These are phyloP conservation scores for Sciurus carolinensis DNA, from an alignment of 2,797 vertebrate species.

Conservation along the genomic window DNA sequence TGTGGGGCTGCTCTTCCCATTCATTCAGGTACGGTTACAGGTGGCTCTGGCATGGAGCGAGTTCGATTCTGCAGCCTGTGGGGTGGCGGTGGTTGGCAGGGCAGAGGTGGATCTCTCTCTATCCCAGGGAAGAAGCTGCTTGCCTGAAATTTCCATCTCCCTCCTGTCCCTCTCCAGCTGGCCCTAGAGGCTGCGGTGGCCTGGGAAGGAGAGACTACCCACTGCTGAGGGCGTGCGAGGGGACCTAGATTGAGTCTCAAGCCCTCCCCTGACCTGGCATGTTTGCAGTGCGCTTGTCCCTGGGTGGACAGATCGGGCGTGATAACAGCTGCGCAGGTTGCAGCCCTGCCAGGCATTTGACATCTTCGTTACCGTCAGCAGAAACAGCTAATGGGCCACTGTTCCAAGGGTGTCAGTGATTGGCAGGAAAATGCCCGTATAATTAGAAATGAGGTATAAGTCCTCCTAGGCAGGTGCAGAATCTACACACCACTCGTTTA, in stretches of 20 bases:
- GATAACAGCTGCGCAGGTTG: neutral
- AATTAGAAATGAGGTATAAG: neutral
- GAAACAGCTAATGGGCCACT: neutral
- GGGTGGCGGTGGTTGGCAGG: neutral
- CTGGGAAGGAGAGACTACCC: neutral
- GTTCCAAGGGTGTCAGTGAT: neutral
- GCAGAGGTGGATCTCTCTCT: neutral
- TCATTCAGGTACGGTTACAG: slow-evolving; percentile 92
- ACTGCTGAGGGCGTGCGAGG: neutral
- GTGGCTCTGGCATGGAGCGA: rapidly evolving
- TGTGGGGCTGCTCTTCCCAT: slow-evolving; percentile 96
- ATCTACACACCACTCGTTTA: neutral
- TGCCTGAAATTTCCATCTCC: neutral
- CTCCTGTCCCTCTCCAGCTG: neutral
- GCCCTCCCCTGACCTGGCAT: neutral
- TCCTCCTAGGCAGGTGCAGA: neutral
- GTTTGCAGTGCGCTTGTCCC: neutral
- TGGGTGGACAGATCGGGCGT: neutral
- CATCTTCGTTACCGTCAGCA: rapidly evolving
- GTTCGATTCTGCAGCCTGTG: neutral
- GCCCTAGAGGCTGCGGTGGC: neutral
- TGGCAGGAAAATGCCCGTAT: neutral
- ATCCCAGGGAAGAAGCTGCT: neutral
- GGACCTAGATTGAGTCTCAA: neutral
- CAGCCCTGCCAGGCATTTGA: rapidly evolving